Evolutionary conservation across 2,888 invertebrate genomes (phyloP).

Genomic region (Oscheius onirici): DNA sequence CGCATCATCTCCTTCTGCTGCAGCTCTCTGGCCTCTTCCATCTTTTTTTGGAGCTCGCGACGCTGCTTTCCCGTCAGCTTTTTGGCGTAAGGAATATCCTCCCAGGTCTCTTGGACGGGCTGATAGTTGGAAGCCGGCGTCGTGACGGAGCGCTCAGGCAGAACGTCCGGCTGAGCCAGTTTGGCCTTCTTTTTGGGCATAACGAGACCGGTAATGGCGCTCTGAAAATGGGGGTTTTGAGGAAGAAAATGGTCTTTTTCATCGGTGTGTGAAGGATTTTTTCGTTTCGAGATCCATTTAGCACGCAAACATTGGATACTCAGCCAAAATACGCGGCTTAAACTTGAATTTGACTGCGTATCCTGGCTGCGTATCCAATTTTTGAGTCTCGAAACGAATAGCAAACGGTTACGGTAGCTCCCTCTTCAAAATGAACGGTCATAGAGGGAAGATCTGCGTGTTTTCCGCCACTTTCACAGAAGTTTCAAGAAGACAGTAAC

Average conservation of each 20-base stretch:
- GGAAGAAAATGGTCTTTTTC: too few species aligned
- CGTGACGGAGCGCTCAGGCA: conserved; percentile 23
- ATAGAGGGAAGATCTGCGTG: too few species aligned
- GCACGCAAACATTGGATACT: too few species aligned
- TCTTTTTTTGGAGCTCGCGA: background rate
- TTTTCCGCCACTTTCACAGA: too few species aligned
- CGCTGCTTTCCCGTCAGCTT: conserved; percentile 14
- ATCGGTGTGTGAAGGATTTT: too few species aligned
- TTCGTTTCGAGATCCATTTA: too few species aligned
- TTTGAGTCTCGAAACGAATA: too few species aligned
- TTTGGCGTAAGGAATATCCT: conserved; percentile 26
- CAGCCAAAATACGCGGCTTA: too few species aligned
- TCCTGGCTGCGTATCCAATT: too few species aligned
- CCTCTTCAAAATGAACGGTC: too few species aligned
- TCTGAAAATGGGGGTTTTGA: conserved; percentile 8
- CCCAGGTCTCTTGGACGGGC: conserved; percentile 24
- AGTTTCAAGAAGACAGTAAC: background rate
- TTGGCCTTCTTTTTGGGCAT: conserved; percentile 29
- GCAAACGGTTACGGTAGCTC: too few species aligned
- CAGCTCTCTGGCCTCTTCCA: background rate
- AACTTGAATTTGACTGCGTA: too few species aligned
- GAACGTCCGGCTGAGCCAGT: conserved; percentile 29
- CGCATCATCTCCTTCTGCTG: background rate
- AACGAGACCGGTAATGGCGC: conserved; percentile 27
- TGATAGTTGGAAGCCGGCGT: conserved; percentile 2